phyloP scores from a whole-genome alignment of 2,888 invertebrate species.

The Dicranocentrus wangi region DNA sequence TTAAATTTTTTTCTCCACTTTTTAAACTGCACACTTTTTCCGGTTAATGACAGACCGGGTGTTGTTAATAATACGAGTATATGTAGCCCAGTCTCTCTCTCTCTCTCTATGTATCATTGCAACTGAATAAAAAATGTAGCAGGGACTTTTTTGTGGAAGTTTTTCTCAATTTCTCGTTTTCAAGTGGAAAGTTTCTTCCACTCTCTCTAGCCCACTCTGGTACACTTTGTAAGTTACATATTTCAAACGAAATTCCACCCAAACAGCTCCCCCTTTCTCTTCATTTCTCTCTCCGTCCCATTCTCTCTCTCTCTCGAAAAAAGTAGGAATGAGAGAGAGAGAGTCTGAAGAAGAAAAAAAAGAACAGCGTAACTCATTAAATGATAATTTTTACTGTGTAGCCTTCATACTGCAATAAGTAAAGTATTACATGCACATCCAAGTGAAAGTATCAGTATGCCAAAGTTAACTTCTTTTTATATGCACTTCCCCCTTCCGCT shows the following conservation, averaged over 20 bases:
- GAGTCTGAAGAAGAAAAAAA: background rate
- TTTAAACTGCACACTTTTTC: constrained; percentile 15
- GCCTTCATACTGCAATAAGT: constrained; percentile 6
- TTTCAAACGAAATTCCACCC: too few relatives aligned
- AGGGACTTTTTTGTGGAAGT: constrained; percentile 20
- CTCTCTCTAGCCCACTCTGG: background rate
- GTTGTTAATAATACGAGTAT: background rate
- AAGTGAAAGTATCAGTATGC: constrained; percentile 16
- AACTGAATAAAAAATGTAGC: background rate
- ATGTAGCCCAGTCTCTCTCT: background rate
- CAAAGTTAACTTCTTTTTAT: constrained; percentile 6
- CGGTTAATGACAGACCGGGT: background rate
- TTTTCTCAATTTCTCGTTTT: constrained; percentile 32
- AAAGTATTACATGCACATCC: constrained; percentile 14
- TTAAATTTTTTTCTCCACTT: background rate
- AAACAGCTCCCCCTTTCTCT: too few relatives aligned
- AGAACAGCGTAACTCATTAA: constrained; percentile 38
- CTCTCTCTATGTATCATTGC: background rate
- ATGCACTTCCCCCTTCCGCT: background rate
- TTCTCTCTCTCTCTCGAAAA: background rate
- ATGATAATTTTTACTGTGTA: constrained; percentile 33
- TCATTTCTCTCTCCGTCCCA: background rate
- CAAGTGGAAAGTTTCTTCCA: constrained; percentile 33
- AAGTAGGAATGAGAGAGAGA: background rate
- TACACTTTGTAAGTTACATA: too few relatives aligned